Conservation (phyloP, 2,888 invertebrate genomes). For the Eupithecia subumbrata region DNA sequence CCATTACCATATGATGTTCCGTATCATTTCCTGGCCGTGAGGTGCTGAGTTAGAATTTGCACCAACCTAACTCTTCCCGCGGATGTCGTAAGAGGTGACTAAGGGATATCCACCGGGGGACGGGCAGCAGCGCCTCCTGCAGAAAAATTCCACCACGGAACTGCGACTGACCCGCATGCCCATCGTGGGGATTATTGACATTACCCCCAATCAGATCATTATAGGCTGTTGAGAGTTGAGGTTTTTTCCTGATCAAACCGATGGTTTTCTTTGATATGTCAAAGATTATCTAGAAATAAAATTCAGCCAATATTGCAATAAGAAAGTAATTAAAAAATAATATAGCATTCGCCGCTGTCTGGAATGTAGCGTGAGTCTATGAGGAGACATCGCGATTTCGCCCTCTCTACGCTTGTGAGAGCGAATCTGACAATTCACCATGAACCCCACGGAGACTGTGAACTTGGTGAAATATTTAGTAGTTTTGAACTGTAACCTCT, state of each 20-base stretch:
- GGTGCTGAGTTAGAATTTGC: too few relatives aligned
- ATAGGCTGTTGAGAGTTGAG: neutral
- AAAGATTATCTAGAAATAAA: neutral
- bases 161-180: too few relatives aligned
- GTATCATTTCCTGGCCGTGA: neutral
- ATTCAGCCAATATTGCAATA: neutral
- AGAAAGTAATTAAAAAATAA: conserved; percentile 8
- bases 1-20: neutral
- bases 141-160: too few relatives aligned
- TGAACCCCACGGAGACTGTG: conserved; percentile 34
- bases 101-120: too few relatives aligned
- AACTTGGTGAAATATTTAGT: conserved; percentile 28
- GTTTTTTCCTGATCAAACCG: too few relatives aligned
- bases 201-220: too few relatives aligned
- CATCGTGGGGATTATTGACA: too few relatives aligned
- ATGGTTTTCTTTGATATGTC: neutral
- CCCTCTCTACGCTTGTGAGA: conserved; percentile 50
- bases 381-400: conserved; percentile 49
- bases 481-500: neutral
- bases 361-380: conserved; percentile 44
- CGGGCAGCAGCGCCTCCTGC: too few relatives aligned
- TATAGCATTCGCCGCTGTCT: conserved; percentile 9
- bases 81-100: too few relatives aligned
- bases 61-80: too few relatives aligned
- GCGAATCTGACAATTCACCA: conserved; percentile 49